Evolutionary conservation across 2,888 invertebrate genomes (phyloP), one percentile per base, ranked within the genome.

Genomic region (Epicampocera succincta): DNA sequence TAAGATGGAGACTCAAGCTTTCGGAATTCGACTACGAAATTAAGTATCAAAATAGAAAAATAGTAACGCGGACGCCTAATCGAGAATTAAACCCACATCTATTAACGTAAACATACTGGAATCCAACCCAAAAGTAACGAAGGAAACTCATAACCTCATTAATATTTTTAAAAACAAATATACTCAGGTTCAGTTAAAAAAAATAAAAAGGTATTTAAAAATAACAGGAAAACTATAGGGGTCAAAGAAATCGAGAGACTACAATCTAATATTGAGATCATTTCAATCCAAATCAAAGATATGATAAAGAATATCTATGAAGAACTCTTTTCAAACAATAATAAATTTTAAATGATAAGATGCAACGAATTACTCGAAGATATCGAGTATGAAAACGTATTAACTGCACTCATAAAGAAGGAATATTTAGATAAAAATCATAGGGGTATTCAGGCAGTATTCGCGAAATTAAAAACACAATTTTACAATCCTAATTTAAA

Each of bases 401-500:
- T 54, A 9, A 54, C 54, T 2, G 9, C 6, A 54, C 12, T 46
- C 17, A 63, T 63, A n/a, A 25, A 63, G 17, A 33, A 63, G 2
- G 65, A 65, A 38, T 50, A 54, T 6, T 52, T 68, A 25, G 11
- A 40, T 12, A 68, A 68, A 54, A 68, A 54, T 11, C 44, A 29
- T 19, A 21, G 54, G 25, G 52, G 52, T 11, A 68, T 68, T 29
- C 44, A 54, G n/a, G 42, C 29, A 9, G 66, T 50, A 5, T 65
- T 19, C 12, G 15, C 58, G 3, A 68, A 68, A 54, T 33, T 61
- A 38, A 80, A 65, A 11, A 15, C 50, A 3, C 40, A 60, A 12
- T 66, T 82, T 11, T 84, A 79, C 60, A 69, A 84, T n/a, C 81
- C 84, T 3, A 81, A 84, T 13, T 60, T 83, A 44, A 75, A 73